phyloP scores from a whole-genome alignment of 2,888 invertebrate species.

The Diplolepis rosae region DNA sequence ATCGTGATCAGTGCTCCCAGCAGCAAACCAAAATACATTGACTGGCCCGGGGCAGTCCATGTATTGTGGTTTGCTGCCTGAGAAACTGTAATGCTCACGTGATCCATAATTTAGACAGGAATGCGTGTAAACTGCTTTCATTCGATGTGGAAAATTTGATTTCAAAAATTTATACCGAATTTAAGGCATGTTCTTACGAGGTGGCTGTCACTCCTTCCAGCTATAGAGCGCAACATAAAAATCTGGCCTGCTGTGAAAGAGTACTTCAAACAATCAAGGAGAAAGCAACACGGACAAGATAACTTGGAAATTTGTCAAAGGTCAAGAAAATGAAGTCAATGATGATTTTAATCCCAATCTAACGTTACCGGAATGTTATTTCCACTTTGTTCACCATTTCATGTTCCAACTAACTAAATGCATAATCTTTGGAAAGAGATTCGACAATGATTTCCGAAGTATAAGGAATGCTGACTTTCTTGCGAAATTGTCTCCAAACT shows the following conservation, averaged over 20 bases:
- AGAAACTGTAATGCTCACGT: slow-evolving; percentile 38
- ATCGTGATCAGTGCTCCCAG: no score
- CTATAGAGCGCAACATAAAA: slow-evolving; percentile 25
- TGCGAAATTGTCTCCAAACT: slow-evolving; percentile 23
- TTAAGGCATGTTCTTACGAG: slow-evolving; percentile 26
- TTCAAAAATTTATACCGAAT: slow-evolving; percentile 52
- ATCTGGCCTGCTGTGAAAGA: slow-evolving; percentile 35
- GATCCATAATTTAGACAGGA: slow-evolving; percentile 48
- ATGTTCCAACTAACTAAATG: slow-evolving; percentile 23
- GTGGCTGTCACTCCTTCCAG: slow-evolving; percentile 33
- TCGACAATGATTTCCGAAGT: slow-evolving; percentile 22
- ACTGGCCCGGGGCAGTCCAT: no score
- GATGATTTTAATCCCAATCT: slow-evolving; percentile 18
- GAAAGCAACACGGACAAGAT: slow-evolving; percentile 7
- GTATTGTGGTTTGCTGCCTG: no score
- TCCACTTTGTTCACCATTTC: slow-evolving; percentile 40
- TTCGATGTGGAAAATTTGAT: slow-evolving; percentile 54
- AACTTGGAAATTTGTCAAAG: slow-evolving; percentile 30
- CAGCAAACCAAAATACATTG: no score
- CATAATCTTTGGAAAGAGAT: slow-evolving; percentile 18
- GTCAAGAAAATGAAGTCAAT: slow-evolving; percentile 28
- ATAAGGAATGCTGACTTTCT: slow-evolving; percentile 16
- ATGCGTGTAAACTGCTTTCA: slow-evolving; percentile 48
- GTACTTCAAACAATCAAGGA: slow-evolving; percentile 33
- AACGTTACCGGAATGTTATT: slow-evolving; percentile 34